Conservation (phyloP, 2,888 invertebrate genomes). For the Girardia tigrina region DNA sequence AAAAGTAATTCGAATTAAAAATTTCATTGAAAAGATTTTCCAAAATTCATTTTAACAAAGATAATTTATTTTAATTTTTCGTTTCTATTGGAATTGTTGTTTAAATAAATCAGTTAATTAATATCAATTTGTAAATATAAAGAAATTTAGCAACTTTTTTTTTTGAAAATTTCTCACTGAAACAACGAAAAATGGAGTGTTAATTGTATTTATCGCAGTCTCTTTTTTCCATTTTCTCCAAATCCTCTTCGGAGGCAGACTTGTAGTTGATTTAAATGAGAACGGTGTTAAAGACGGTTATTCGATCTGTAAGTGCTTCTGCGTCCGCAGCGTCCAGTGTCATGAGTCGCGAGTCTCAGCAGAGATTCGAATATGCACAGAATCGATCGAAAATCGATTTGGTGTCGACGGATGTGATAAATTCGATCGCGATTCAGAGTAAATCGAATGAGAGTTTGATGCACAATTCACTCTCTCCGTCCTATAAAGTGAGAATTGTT, state of each 20-base stretch:
- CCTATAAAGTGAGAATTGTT: not conserved
- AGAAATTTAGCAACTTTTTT: conserved; percentile 19
- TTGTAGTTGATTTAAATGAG: conserved; percentile 14
- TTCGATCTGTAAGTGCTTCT: conserved; percentile 23
- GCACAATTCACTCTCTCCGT: not conserved
- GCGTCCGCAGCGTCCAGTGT: not conserved
- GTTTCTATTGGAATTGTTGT: too few relatives aligned
- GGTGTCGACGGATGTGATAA: not conserved
- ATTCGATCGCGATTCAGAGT: not conserved
- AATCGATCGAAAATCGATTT: not conserved
- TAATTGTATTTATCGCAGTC: not conserved
- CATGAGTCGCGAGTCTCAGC: not conserved
- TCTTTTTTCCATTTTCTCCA: not conserved
- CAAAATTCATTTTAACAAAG: too few relatives aligned
- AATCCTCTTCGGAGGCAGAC: conserved; percentile 23
- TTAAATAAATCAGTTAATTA: conserved; percentile 23
- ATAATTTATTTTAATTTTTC: too few relatives aligned
- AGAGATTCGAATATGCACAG: not conserved
- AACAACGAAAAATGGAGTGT: not conserved
- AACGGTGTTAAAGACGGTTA: conserved; percentile 11
- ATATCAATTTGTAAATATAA: conserved; percentile 4
- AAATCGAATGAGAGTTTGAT: not conserved
- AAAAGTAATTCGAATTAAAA: too few relatives aligned
- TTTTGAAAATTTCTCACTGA: not conserved
- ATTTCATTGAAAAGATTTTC: too few relatives aligned